A percentile compares a stretch with the other conserved stretches of the same genome.
phyloP scores from a whole-genome alignment of 2,797 vertebrate genomes.

The Carcharodon carcharias region DNA sequence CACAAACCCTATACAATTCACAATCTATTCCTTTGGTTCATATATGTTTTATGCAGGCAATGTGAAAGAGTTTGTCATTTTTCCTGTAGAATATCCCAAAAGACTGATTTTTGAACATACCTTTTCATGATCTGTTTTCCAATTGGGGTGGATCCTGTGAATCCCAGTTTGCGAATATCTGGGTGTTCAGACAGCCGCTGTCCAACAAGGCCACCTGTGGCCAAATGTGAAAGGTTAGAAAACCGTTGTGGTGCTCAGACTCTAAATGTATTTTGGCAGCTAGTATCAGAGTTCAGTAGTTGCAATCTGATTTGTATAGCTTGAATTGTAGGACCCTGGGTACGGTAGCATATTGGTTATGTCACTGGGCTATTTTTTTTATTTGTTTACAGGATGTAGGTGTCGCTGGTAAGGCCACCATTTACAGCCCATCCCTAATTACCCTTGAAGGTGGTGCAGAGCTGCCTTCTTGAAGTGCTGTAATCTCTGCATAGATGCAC shows the following conservation, averaged over 20 bases:
- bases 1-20: neutral
- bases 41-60: neutral
- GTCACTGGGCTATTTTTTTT: neutral
- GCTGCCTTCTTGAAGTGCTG: too few relatives aligned
- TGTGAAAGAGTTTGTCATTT: neutral
- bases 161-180: conserved; percentile 88
- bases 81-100: neutral
- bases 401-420: too few relatives aligned
- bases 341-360: neutral
- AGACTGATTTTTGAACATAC: conserved; percentile 49
- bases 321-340: neutral
- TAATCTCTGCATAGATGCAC: too few relatives aligned
- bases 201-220: conserved; percentile 77
- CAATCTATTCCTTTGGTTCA: neutral
- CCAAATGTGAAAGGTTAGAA: conserved; percentile 31
- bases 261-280: neutral
- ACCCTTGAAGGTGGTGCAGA: too few relatives aligned
- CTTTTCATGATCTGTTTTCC: conserved; percentile 98
- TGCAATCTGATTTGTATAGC: neutral
- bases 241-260: neutral
- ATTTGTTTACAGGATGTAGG: too few relatives aligned
- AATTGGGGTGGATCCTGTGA: conserved; percentile 86
- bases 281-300: neutral
- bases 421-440: too few relatives aligned
- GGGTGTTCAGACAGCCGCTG: conserved; percentile 85